Evolutionary conservation across 2,113 vertebrate species (phyloP).

Genomic region (Misgurnus mizolepis): DNA sequence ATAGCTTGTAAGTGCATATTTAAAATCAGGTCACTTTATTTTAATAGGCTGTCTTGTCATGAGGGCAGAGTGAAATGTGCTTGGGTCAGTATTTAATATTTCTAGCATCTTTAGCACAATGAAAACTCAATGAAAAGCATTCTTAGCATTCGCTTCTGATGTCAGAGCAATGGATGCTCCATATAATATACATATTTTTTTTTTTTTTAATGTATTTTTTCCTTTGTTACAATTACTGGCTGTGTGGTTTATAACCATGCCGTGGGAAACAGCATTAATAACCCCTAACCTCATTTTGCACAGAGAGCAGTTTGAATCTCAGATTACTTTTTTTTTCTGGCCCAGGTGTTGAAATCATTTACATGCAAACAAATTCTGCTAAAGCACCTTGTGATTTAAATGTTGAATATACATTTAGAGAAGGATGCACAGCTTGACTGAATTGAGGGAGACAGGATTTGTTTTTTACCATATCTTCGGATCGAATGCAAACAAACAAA

Average conservation of each 20-base stretch:
- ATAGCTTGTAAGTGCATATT: constrained; percentile 9
- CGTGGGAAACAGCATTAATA: background rate
- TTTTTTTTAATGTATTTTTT: constrained; percentile 3
- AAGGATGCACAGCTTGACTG: background rate
- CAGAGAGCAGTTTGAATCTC: background rate
- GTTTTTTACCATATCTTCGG: background rate
- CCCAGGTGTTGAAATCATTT: constrained; percentile 2
- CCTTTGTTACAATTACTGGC: no score
- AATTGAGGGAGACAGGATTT: background rate
- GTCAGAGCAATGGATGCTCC: constrained; percentile 22
- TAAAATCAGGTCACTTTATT: constrained; percentile 28
- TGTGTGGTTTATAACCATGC: no score
- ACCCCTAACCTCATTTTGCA: background rate
- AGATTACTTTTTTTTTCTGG: background rate
- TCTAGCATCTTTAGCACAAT: constrained; percentile 28
- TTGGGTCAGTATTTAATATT: constrained; percentile 49
- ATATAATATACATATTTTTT: background rate
- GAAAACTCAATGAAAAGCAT: constrained; percentile 52
- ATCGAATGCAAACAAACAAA: background rate
- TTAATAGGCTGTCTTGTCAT: background rate
- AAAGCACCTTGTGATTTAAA: background rate
- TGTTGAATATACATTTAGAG: constrained; percentile 26
- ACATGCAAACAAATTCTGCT: background rate
- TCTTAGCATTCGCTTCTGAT: constrained; percentile 46
- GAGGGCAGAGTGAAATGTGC: constrained; percentile 47